Evolutionary conservation across 1,140 invertebrate species (phyloP), one percentile per base, ranked within the genome.

Genomic region (Orchesella cincta): DNA sequence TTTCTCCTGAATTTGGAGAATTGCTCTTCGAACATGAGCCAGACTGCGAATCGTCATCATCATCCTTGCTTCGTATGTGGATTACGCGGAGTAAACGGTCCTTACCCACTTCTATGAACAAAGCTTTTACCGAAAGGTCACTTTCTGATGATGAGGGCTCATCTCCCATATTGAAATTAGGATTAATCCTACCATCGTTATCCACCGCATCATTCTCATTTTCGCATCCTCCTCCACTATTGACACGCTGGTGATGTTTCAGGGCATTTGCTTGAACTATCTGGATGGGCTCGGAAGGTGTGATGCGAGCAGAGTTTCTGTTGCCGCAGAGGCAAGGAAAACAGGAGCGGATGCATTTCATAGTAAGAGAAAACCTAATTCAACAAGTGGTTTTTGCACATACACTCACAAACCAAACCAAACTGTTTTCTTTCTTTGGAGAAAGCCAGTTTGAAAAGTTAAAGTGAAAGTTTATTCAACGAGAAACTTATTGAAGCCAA

Each of bases 21-120:
- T 46, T 46, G 39, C 8, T 12, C 39, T 46, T n/a, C n/a, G n/a
- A n/a, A n/a, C n/a, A n/a, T n/a, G n/a, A n/a, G n/a, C n/a, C n/a
- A n/a, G n/a, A n/a, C n/a, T n/a, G n/a, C n/a, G n/a, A n/a, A 28
- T 78, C 31, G 51, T 35, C 31, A 20, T 70, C 62, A 16, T 74
- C 35, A n/a, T 34, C 51, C 8, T 34, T 64, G n/a, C 73, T 5
- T 73, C 75, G 67, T 26, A 77, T 39, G 70, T 81, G 80, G 51
- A 81, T 74, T 8, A 81, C 80, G 26, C 80, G 62, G n/a, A 81
- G 23, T 36, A 70, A 70, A 52, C 79, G 79, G 26, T 75, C 74
- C 70, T 79, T 79, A 3, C 76, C 78, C 20, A 76, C 75, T 67
- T 81, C 78, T 72, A 81, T 77, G 35, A 78, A 79, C 26, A 81